phyloP scores from a whole-genome alignment of 1,140 invertebrate species.

The Drosophila jambulina region DNA sequence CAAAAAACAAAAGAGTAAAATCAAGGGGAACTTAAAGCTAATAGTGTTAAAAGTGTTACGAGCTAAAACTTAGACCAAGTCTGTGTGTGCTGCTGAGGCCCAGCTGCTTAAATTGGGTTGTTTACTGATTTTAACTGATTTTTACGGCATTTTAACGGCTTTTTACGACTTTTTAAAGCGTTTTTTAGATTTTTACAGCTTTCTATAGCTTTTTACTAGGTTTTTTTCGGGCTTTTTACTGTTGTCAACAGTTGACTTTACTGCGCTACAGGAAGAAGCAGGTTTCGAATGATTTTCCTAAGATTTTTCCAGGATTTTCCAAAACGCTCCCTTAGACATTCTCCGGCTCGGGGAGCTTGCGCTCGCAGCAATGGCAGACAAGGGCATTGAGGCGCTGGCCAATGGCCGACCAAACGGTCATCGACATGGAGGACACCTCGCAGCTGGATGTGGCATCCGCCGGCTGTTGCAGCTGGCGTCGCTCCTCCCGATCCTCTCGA shows the following conservation, averaged over 20 bases:
- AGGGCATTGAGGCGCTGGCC: slow-evolving; percentile 81
- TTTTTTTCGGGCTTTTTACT: background rate
- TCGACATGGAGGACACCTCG: slow-evolving; percentile 81
- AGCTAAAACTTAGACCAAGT: slow-evolving; percentile 16
- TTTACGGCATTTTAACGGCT: background rate
- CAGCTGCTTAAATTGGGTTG: slow-evolving; percentile 8
- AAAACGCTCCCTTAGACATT: slow-evolving; percentile 67
- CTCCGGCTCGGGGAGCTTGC: slow-evolving; percentile 83
- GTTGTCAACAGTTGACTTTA: background rate
- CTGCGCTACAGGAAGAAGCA: background rate
- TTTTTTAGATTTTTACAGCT: background rate
- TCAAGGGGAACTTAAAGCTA: slow-evolving; percentile 11
- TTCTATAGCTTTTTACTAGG: background rate
- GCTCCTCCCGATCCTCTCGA: slow-evolving; percentile 17
- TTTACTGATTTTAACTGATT: background rate
- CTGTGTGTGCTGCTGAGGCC: slow-evolving; percentile 2
- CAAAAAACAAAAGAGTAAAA: slow-evolving; percentile 12
- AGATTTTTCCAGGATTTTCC: background rate
- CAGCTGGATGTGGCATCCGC: slow-evolving; percentile 67
- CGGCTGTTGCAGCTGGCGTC: slow-evolving; percentile 27
- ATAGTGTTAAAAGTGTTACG: slow-evolving; percentile 17
- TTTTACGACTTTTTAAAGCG: background rate
- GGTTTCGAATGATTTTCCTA: background rate
- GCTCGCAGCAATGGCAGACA: slow-evolving; percentile 84
- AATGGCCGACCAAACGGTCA: slow-evolving; percentile 80